Base-by-base conservation (phyloP, 2,113 vertebrate species). In the Panthera tigris region DNA sequence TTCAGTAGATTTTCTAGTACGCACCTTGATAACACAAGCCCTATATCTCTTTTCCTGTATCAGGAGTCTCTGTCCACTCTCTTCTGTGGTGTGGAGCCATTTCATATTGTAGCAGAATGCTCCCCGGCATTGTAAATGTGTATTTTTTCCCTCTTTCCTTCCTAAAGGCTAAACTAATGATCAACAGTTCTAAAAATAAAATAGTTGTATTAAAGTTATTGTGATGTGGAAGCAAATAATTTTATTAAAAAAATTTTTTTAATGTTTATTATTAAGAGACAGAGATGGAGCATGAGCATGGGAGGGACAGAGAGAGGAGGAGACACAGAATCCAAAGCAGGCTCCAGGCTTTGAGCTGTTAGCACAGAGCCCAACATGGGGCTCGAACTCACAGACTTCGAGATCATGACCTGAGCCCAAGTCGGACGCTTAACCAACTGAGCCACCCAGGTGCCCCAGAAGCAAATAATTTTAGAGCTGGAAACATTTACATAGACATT, bases 81-180 rank as follows among this genome's bases (percentile, higher is more conserved):
- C 4, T 39, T 33, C 45, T 95, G 12, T 57, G 45, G 5, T 92
- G 61, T n/a, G 45, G 33, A 68, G 69, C 16, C 63, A 15, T 61
- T 87, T 36, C 31, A 55, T 81, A 14, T 66, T 84, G 21, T 73
- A 63, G 7, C 71, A 87, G 19, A 92, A 41, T 95, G 31, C 12
- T 82, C 29, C 52, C 23, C 79, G 52, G 39, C 39, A 57, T 69
- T 91, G 15, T 66, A 52, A 88, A 27, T 48, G 55, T 87, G 23
- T 27, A 12, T 15, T 23, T 76, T 52, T 9, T 15, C 50, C 3
- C 68, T 45, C 25, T 76, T 79, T 61, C 12, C 12, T 71, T 12
- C 39, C 41, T 93, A n/a, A 91, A 78, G 61, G 68, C 41, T 88
- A n/a, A 87, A 36, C 93, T 63, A 94, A 45, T 96, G 11, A 83